Conservation (phyloP, 1,140 invertebrate species). For the Nasonia giraulti region DNA sequence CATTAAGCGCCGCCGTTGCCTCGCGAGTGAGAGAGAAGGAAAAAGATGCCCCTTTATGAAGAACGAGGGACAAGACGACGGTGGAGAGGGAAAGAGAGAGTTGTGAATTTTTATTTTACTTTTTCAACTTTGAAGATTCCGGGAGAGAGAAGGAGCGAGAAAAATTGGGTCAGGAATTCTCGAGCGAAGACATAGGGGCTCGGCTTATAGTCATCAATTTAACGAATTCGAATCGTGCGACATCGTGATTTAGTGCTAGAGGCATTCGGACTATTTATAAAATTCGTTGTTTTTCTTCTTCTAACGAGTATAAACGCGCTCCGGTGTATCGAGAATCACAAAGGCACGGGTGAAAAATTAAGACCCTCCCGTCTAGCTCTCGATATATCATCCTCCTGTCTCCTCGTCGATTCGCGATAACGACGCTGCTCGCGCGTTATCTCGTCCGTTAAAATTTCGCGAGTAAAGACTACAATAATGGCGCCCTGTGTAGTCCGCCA, state of each 20-base stretch:
- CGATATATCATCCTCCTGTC: conserved; percentile 20
- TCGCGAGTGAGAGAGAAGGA: neutral
- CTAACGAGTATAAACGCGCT: neutral
- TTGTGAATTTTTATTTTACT: conserved; percentile 12
- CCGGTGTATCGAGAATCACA: neutral
- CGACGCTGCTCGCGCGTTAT: neutral
- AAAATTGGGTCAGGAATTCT: conserved; percentile 35
- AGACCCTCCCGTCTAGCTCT: neutral
- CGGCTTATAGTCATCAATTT: neutral
- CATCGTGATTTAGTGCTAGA: neutral
- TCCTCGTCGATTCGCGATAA: conserved; percentile 17
- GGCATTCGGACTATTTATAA: neutral
- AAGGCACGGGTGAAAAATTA: neutral
- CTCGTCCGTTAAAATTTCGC: conserved; percentile 40
- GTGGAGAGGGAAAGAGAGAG: neutral
- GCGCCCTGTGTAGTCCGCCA: neutral
- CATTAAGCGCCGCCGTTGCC: conserved; percentile 33
- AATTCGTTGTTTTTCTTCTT: neutral
- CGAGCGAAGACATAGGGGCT: neutral
- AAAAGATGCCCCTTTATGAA: conserved; percentile 42
- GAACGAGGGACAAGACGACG: neutral
- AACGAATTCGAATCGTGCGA: neutral
- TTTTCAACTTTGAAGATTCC: neutral
- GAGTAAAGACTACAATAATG: neutral
- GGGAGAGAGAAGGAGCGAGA: neutral